phyloP scores from a whole-genome alignment of 2,888 invertebrate species.

The Nasonia oneida region DNA sequence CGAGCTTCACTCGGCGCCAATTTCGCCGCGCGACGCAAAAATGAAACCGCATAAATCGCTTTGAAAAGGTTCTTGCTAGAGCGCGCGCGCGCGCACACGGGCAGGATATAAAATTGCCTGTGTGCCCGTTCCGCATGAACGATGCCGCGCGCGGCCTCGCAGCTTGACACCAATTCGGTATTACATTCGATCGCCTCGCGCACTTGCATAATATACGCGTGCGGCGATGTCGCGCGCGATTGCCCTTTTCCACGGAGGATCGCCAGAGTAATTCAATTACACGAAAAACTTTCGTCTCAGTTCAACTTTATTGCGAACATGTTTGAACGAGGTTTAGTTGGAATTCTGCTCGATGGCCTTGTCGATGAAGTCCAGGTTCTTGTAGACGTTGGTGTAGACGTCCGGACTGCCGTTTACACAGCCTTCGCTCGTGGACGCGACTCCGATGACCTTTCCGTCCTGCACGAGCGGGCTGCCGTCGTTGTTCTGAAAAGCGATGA shows the following conservation, averaged over 20 bases:
- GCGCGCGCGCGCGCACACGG: background rate
- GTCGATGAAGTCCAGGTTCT: slow-evolving; percentile 43
- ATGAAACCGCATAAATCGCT: background rate
- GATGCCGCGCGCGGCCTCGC: slow-evolving; percentile 47
- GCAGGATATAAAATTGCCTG: slow-evolving; percentile 12
- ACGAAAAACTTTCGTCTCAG: background rate
- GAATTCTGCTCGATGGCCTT: slow-evolving; percentile 18
- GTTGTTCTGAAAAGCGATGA: slow-evolving; percentile 33
- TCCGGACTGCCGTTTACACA: slow-evolving; percentile 53
- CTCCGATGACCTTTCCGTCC: slow-evolving; percentile 38
- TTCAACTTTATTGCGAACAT: background rate
- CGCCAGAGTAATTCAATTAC: background rate
- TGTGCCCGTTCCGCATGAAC: slow-evolving; percentile 48
- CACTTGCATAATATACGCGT: too few relatives aligned
- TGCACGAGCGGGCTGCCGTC: slow-evolving; percentile 54
- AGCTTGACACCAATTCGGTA: slow-evolving; percentile 55
- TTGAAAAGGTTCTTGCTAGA: background rate
- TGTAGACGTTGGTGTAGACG: slow-evolving; percentile 54
- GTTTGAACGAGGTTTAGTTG: background rate
- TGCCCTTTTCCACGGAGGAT: background rate
- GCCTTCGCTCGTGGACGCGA: slow-evolving; percentile 50
- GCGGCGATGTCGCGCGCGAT: slow-evolving; percentile 16
- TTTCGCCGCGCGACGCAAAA: background rate
- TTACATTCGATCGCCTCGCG: background rate
- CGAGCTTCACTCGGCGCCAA: background rate